Conservation (phyloP, 2,888 invertebrate species). For the Pachymerium ferrugineum region DNA sequence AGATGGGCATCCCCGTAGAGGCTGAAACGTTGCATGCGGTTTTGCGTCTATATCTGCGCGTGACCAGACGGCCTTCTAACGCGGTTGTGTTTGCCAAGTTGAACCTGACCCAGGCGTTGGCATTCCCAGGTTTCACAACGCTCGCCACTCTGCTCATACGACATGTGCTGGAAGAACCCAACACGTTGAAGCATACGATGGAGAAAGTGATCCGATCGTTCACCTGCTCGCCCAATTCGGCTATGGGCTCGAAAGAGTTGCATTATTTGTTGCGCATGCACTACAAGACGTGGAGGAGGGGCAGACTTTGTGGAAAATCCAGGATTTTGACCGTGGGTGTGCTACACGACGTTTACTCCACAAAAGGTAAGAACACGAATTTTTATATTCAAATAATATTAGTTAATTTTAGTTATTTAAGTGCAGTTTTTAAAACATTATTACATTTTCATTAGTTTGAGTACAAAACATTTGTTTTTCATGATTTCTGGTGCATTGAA, state of each 20-base stretch:
- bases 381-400: too few species aligned
- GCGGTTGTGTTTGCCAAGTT: conserved; percentile 66
- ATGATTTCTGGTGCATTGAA: too few species aligned
- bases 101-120: conserved; percentile 62
- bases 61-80: conserved; percentile 66
- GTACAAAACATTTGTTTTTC: too few species aligned
- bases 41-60: conserved; percentile 65
- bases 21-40: conserved; percentile 71
- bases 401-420: too few species aligned
- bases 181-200: conserved; percentile 66
- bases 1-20: conserved; percentile 65
- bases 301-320: too few species aligned
- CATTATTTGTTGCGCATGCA: conserved; percentile 67
- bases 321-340: too few species aligned
- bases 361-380: too few species aligned
- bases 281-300: too few species aligned
- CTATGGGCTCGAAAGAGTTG: conserved; percentile 66
- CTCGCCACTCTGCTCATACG: conserved; percentile 69
- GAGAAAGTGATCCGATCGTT: conserved; percentile 69
- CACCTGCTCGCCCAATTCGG: conserved; percentile 62
- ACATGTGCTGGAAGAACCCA: conserved; percentile 70
- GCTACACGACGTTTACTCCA: too few species aligned
- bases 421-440: too few species aligned
- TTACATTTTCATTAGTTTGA: too few species aligned
- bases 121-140: conserved; percentile 68